phyloP scores from a whole-genome alignment of 2,797 vertebrate species.

The Sternotherus odoratus region DNA sequence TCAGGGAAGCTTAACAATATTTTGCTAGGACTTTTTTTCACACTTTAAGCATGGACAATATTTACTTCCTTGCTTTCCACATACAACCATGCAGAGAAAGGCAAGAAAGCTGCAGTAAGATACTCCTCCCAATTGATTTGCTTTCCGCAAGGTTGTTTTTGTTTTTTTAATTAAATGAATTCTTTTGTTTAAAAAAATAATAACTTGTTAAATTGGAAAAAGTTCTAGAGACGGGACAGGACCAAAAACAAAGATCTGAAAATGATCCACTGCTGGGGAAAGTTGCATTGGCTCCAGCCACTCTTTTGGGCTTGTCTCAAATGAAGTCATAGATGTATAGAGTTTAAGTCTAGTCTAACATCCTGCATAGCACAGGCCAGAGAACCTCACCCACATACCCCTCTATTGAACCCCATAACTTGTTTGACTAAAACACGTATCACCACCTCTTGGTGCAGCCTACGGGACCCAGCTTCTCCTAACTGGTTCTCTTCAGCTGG shows the following conservation, averaged over 20 bases:
- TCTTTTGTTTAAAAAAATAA: conserved; percentile 58
- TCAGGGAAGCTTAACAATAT: neutral
- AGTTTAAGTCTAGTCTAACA: conserved; percentile 50
- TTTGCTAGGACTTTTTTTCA: neutral
- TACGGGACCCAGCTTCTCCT: neutral
- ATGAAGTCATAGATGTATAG: conserved; percentile 58
- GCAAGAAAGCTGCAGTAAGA: neutral
- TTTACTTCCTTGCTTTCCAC: conserved; percentile 25
- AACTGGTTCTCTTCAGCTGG: no score
- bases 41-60: neutral
- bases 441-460: neutral
- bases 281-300: conserved; percentile 33
- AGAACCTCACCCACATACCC: neutral
- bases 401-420: neutral
- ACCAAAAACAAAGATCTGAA: conserved; percentile 60
- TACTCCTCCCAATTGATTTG: conserved; percentile 36
- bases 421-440: neutral
- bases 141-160: neutral
- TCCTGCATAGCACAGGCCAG: neutral
- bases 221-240: conserved; percentile 57
- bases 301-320: conserved; percentile 54
- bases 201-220: conserved; percentile 54
- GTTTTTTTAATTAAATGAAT: conserved; percentile 64
- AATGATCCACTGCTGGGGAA: conserved; percentile 63
- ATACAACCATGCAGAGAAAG: conserved; percentile 7